Evolutionary conservation across 1,140 invertebrate genomes (phyloP), one percentile per base, ranked within the genome.

Genomic region (Lerema accius): DNA sequence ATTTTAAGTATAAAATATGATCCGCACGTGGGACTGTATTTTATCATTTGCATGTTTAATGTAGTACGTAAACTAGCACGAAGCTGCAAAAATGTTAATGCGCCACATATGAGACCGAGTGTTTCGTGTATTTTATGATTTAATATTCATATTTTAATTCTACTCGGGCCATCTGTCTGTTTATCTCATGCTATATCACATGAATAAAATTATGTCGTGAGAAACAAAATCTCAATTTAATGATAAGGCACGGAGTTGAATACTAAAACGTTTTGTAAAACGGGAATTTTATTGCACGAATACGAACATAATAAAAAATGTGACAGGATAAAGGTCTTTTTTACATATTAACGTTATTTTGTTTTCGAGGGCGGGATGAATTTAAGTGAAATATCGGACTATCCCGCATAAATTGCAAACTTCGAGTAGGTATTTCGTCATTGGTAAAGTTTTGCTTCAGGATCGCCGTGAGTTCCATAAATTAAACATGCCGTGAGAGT

Each of bases 11-110:
- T 5, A 14, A 28, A 13, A 48, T 11, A 26, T 48, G 16, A n/a
- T 11, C 11, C 17, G 5, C 45, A 48, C 45, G 26, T 28, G 3
- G 7, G 17, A 3, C 13, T 13, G 13, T 35, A 16, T 14, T 11
- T 16, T 23, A 49, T 11, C 13, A 48, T 49, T 49, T 49, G 46
- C 26, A 50, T 50, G 5, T 50, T 50, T 50, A 37, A 50, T 50
- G 32, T 16, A 50, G 13, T 13, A 50, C 14, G 17, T 14, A 48
- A 26, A 48, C 13, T 15, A 37, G 13, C 28, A 37, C 16, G 15
- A 14, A 37, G 48, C 32, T 50, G 15, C 48, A 50, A 37, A 50
- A 50, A 50, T 37, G 28, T 17, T 37, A 50, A 50, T 50, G 28
- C 26, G 26, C 15, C 14, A 50, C 10, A 23, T 28, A 19, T 46